phyloP scores from a whole-genome alignment of 2,888 invertebrate species.

The Caenorhabditis macrosperma region DNA sequence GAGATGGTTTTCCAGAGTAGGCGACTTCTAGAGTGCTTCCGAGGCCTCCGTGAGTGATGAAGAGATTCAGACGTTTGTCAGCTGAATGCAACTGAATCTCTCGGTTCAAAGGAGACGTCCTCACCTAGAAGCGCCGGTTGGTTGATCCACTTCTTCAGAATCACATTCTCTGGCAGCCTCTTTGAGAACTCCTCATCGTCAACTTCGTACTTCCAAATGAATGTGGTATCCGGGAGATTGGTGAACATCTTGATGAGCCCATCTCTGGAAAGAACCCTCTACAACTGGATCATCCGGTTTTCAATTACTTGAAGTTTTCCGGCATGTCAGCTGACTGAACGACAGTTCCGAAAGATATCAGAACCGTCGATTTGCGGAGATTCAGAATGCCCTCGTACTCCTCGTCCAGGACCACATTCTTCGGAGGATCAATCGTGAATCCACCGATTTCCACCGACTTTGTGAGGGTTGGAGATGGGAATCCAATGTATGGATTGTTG shows the following conservation, averaged over 20 bases:
- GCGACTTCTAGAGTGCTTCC: constrained; percentile 46
- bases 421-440: constrained; percentile 29
- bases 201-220: constrained; percentile 51
- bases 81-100: not conserved
- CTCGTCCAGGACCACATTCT: constrained; percentile 13
- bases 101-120: not conserved
- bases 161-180: constrained; percentile 26
- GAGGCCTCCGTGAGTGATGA: constrained; percentile 35
- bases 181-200: constrained; percentile 18
- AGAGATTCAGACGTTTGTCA: constrained; percentile 21
- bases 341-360: constrained; percentile 48
- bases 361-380: constrained; percentile 25
- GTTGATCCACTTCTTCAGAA: constrained; percentile 40
- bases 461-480: constrained; percentile 27
- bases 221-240: constrained; percentile 32
- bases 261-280: not conserved
- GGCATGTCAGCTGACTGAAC: constrained; percentile 49
- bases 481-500: constrained; percentile 41
- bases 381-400: constrained; percentile 37
- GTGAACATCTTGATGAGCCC: constrained; percentile 26
- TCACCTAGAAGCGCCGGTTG: constrained; percentile 33
- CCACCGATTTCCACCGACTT: constrained; percentile 45
- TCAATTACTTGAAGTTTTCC: constrained; percentile 20
- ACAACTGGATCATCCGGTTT: not conserved
- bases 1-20: constrained; percentile 35